These are phyloP conservation scores for Nerophis ophidion DNA, from an alignment of 2,113 vertebrate genomes.

Conservation along the genomic window DNA sequence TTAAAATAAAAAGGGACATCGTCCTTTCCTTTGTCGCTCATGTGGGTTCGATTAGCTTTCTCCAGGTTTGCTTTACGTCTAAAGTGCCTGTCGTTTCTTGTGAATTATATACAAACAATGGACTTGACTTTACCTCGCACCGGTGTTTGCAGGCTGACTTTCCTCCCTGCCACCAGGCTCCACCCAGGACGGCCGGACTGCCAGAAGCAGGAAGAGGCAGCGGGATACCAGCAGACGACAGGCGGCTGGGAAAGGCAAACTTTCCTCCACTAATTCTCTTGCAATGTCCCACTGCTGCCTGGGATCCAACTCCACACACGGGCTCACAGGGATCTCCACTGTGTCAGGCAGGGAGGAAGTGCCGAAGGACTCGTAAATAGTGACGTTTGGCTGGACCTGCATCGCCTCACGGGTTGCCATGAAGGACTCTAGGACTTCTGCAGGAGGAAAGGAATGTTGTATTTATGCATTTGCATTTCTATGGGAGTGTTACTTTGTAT, in stretches of 20 bases:
- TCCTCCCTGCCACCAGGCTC: constrained; percentile 53
- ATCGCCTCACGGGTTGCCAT: constrained; percentile 76
- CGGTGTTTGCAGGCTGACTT: constrained; percentile 20
- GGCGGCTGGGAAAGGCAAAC: constrained; percentile 64
- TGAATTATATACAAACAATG: too few relatives aligned
- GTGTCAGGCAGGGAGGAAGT: constrained; percentile 72
- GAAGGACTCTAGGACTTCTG: constrained; percentile 77
- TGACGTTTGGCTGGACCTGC: constrained; percentile 76
- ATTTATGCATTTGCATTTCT: background rate
- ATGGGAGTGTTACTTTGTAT: background rate
- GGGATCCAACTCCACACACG: constrained; percentile 55
- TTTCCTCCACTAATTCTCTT: constrained; percentile 53
- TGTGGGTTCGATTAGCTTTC: too few relatives aligned
- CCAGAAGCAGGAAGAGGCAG: constrained; percentile 74
- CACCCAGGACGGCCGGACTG: constrained; percentile 70
- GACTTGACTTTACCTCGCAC: constrained; percentile 42
- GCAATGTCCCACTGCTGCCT: constrained; percentile 52
- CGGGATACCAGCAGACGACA: constrained; percentile 75
- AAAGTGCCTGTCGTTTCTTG: too few relatives aligned
- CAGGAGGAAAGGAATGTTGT: constrained; percentile 1
- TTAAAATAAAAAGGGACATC: too few relatives aligned
- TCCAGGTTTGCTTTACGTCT: too few relatives aligned
- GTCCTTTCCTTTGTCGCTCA: too few relatives aligned
- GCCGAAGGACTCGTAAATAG: constrained; percentile 76
- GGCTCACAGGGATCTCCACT: constrained; percentile 64